These are phyloP conservation scores for Monomorium pharaonis DNA, from an alignment of 1,140 invertebrate species.

Conservation along the genomic window DNA sequence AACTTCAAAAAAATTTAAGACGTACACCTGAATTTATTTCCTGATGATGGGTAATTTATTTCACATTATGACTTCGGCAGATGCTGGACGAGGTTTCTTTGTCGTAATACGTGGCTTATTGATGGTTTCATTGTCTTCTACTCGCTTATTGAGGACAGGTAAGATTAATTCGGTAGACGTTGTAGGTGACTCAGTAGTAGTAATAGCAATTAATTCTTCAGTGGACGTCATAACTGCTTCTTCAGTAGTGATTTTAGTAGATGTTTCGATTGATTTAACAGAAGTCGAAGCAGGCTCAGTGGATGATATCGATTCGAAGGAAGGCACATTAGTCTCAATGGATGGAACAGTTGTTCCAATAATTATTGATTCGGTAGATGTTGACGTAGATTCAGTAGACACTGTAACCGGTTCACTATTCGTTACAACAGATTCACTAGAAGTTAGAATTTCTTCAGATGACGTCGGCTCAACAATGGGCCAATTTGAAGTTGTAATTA, in stretches of 20 bases:
- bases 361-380: background rate
- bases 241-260: background rate
- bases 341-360: background rate
- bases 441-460: background rate
- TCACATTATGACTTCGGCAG: slow-evolving; percentile 63
- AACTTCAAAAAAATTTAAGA: background rate
- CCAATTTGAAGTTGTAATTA: slow-evolving; percentile 7
- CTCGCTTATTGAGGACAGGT: slow-evolving; percentile 8
- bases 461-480: background rate
- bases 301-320: background rate
- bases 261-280: background rate
- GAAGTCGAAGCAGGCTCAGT: background rate
- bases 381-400: background rate
- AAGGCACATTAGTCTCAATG: background rate
- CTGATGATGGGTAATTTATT: background rate
- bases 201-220: background rate
- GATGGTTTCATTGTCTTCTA: slow-evolving; percentile 48
- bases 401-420: background rate
- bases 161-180: background rate
- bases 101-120: background rate
- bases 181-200: background rate
- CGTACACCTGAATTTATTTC: background rate
- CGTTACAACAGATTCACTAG: background rate
- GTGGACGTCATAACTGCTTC: background rate
- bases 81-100: slow-evolving; percentile 40